Percentiles rank a stretch among this genome's conserved stretches.
These are phyloP conservation scores for Acrocephalus arundinaceus DNA, from an alignment of 2,113 vertebrate species.

Conservation along the genomic window DNA sequence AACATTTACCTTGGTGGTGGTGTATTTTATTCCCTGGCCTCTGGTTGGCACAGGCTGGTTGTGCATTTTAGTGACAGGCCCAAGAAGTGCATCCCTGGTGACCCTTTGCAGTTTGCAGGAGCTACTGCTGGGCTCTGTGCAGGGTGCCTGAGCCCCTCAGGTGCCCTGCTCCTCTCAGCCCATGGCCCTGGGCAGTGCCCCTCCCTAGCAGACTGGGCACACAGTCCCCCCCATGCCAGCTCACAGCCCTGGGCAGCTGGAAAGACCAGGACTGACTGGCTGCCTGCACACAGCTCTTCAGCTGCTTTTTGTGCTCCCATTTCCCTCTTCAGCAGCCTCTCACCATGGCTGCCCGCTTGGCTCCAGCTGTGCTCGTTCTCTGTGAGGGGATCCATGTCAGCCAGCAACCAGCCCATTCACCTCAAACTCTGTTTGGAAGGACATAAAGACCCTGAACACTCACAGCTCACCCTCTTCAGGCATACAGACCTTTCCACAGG, in stretches of 20 bases:
- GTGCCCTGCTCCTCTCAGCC: background rate
- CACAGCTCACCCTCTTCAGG: rapidly evolving
- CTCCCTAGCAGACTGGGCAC: background rate
- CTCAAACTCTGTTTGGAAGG: background rate
- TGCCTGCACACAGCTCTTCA: background rate
- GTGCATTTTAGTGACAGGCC: background rate
- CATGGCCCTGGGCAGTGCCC: background rate
- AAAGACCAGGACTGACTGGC: background rate
- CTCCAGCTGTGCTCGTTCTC: rapidly evolving
- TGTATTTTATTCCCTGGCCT: background rate
- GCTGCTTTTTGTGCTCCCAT: background rate
- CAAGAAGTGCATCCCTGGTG: background rate
- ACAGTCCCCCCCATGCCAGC: background rate
- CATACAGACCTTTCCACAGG: background rate
- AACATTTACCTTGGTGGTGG: background rate
- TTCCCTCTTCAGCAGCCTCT: background rate
- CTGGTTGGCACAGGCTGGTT: background rate
- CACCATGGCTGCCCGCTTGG: rapidly evolving
- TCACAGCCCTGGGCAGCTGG: background rate
- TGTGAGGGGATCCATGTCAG: background rate
- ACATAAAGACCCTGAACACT: background rate
- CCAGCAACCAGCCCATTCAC: background rate
- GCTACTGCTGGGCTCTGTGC: background rate
- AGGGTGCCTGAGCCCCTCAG: background rate
- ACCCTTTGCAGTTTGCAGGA: background rate